Base-by-base conservation (phyloP, 1,140 invertebrate species). In the Heliconius melpomene region DNA sequence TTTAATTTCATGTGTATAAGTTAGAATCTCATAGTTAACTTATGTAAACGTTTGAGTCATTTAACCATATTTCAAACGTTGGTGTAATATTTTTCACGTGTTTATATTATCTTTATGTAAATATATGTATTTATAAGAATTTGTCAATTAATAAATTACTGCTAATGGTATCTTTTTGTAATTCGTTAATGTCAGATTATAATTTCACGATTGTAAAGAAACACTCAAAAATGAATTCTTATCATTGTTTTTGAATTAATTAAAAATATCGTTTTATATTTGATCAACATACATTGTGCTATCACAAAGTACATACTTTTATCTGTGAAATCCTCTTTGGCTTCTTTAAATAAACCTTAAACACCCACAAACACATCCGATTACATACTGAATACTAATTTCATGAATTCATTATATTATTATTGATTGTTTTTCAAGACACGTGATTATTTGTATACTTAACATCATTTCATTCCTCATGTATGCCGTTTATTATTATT, bases 41-140 rank as follows among this genome's bases (percentile, higher is more conserved):
- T 81, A 86, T 83, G 79, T 88, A 86, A 86, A 82, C 86, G 79
- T 90, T 85, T 90, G 89, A 86, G 86, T 80, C 74, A 81, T 77
- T 77, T 78, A 81, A 71, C 29, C 50, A 36, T 74, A 75, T 57
- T 78, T 9, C 66, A 79, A 46, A 50, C 73, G 13, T 16, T 26
- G 3, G 60, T 66, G 3, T 26, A 66, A 66, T 29, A 9, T 66
- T 66, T 66, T 66, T 9, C 23, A 66, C 60, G 7, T 26, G 32
- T 36, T 36, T 36, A 7, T 36, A 7, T 36, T 36, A 32, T 32
- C 32, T 6, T 32, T 32, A 32, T 7, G 23, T 66, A 29, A 11
- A n/a, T 66, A 11, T 57, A 57, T 57, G n/a, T 57, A 23, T 23
- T 18, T 52, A 20, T 52, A 78, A 36, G 5, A 72, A 46, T 72